A percentile compares a stretch with the other conserved stretches of the same genome.
These are phyloP conservation scores for Chloroclystis v-ata DNA, from an alignment of 2,888 invertebrate species.

Conservation along the genomic window DNA sequence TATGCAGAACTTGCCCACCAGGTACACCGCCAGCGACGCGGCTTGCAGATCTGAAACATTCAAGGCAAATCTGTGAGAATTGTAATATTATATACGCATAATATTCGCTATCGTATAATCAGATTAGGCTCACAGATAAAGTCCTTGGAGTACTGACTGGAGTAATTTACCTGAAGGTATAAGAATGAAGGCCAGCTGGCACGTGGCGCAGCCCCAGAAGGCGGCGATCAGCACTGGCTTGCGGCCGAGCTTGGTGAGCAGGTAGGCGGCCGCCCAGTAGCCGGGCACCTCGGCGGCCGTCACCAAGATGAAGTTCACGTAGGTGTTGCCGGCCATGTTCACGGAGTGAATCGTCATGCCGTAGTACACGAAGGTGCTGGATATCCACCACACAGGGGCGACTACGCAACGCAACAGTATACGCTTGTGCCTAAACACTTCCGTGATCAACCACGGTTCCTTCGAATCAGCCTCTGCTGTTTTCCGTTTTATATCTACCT, in stretches of 20 bases:
- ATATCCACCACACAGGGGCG: slow-evolving; percentile 78
- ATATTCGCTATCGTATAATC: no score
- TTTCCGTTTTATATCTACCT: slow-evolving; percentile 37
- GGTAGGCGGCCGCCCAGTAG: slow-evolving; percentile 72
- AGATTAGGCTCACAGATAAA: no score
- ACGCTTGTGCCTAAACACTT: slow-evolving; percentile 46
- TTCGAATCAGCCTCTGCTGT: slow-evolving; percentile 6
- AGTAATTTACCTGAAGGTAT: slow-evolving; percentile 71
- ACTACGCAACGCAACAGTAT: slow-evolving; percentile 45
- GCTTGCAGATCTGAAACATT: not conserved
- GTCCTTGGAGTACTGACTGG: no score
- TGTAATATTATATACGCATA: no score
- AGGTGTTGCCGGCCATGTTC: slow-evolving; percentile 78
- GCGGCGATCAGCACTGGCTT: slow-evolving; percentile 75
- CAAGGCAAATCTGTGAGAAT: no score
- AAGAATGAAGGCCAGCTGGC: slow-evolving; percentile 77
- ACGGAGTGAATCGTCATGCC: slow-evolving; percentile 81
- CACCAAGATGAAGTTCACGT: slow-evolving; percentile 80
- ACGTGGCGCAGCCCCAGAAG: slow-evolving; percentile 77
- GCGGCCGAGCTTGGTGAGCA: slow-evolving; percentile 78
- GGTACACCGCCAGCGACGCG: slow-evolving; percentile 61
- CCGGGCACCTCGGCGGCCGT: slow-evolving; percentile 82
- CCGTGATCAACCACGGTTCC: slow-evolving; percentile 54
- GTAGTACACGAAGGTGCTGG: slow-evolving; percentile 80
- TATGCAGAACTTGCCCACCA: slow-evolving; percentile 79